Conservation (phyloP, 2,797 vertebrate species). For the Tenualosa ilisha region DNA sequence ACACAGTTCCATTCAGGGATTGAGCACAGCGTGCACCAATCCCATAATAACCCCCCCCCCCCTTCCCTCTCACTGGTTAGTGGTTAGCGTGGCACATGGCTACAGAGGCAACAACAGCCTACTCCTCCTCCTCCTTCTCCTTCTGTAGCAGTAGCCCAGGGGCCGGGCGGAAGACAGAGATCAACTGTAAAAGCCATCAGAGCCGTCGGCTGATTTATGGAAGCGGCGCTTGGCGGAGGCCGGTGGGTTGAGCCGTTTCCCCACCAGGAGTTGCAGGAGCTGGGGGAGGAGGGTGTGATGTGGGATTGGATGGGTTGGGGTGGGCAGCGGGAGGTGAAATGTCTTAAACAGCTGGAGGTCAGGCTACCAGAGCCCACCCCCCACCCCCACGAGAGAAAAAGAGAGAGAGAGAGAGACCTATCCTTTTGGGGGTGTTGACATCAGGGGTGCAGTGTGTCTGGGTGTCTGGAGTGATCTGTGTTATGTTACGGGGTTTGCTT, state of each 20-base stretch:
- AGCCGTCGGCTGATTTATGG: constrained; percentile 47
- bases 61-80: not conserved
- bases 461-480: not conserved
- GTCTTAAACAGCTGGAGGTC: constrained; percentile 52
- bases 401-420: constrained; percentile 1
- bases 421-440: not conserved
- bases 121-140: not conserved
- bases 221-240: constrained; percentile 32
- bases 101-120: not conserved
- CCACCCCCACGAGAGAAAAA: not conserved
- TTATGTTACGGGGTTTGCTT: constrained; percentile 7
- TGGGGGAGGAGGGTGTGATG: not conserved
- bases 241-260: constrained; percentile 28
- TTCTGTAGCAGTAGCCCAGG: constrained; percentile 28
- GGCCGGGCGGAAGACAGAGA: constrained; percentile 33
- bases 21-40: not conserved
- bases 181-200: constrained; percentile 45
- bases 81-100: not conserved
- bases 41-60: not conserved
- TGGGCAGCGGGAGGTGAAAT: constrained; percentile 30
- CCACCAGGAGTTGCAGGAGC: constrained; percentile 20
- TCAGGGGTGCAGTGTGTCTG: not conserved
- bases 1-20: not conserved
- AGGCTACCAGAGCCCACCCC: not conserved
- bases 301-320: not conserved